phyloP scores from a whole-genome alignment of 2,888 invertebrate genomes.

The Polietes domitor region DNA sequence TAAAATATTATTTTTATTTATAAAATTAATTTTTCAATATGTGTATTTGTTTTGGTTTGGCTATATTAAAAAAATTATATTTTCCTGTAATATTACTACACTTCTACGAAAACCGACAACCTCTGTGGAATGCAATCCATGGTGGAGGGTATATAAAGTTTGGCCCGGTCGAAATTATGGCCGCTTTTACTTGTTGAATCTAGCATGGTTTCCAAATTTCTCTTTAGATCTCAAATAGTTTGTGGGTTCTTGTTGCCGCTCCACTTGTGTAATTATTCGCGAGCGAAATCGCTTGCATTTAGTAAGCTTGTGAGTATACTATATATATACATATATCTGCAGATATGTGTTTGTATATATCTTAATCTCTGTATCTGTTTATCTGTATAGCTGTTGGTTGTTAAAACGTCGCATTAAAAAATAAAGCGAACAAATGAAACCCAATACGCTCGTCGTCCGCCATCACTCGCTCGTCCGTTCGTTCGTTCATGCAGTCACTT shows the following conservation, averaged over 20 bases:
- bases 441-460: background rate
- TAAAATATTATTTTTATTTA: too few species aligned
- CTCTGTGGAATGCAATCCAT: too few species aligned
- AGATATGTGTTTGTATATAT: slow-evolving; percentile 43
- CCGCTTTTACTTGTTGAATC: too few species aligned
- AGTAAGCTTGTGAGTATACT: background rate
- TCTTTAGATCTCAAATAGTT: background rate
- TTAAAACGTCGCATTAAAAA: slow-evolving; percentile 1
- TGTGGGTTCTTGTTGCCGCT: background rate
- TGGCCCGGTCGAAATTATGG: too few species aligned
- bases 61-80: too few species aligned
- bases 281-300: background rate
- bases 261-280: background rate
- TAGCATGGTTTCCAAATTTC: too few species aligned
- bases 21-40: too few species aligned
- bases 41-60: too few species aligned
- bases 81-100: too few species aligned
- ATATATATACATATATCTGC: slow-evolving; percentile 1
- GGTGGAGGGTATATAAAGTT: too few species aligned
- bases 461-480: background rate
- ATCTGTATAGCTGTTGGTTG: background rate
- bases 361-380: background rate
- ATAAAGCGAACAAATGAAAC: slow-evolving; percentile 2
- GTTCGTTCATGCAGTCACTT: background rate
- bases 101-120: too few species aligned